Evolutionary conservation across 2,888 invertebrate genomes (phyloP).

Genomic region (Volucella inflata): DNA sequence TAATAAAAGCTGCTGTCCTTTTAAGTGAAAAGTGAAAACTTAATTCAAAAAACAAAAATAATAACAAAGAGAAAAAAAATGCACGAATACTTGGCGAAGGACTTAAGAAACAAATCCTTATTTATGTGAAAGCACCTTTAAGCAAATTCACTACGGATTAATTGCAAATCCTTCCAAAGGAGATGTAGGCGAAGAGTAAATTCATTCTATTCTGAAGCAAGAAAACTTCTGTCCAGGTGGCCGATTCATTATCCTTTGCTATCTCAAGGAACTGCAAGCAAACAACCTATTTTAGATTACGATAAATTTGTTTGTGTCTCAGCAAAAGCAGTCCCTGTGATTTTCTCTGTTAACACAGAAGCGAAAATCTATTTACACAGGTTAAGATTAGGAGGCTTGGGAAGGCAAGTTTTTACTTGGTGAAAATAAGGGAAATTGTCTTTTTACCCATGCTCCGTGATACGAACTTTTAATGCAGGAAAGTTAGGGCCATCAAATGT

Average conservation of each 20-base stretch:
- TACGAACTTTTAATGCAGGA: too few relatives aligned
- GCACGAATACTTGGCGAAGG: neutral
- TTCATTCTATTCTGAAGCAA: neutral
- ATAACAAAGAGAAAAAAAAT: neutral
- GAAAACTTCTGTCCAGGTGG: slow-evolving; percentile 10
- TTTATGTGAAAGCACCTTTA: slow-evolving; percentile 21
- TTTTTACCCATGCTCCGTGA: too few relatives aligned
- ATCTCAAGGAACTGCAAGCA: slow-evolving; percentile 1
- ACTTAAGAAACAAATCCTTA: slow-evolving; percentile 34
- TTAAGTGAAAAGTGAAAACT: slow-evolving; percentile 31
- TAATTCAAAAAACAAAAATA: neutral
- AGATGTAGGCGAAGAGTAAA: slow-evolving; percentile 1
- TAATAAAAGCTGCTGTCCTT: slow-evolving; percentile 1
- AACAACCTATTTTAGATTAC: slow-evolving; percentile 17
- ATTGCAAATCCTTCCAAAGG: slow-evolving; percentile 9
- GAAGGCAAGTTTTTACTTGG: neutral
- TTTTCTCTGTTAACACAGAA: neutral
- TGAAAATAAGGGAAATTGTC: too few relatives aligned
- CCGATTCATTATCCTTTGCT: neutral
- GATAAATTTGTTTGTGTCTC: slow-evolving; percentile 27
- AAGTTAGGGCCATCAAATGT: too few relatives aligned
- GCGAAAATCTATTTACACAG: slow-evolving; percentile 2
- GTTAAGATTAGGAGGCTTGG: slow-evolving; percentile 7
- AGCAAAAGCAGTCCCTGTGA: neutral
- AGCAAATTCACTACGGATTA: slow-evolving; percentile 32